phyloP scores from a whole-genome alignment of 2,888 invertebrate species.

The Cataglyphis rosenhaueri region DNA sequence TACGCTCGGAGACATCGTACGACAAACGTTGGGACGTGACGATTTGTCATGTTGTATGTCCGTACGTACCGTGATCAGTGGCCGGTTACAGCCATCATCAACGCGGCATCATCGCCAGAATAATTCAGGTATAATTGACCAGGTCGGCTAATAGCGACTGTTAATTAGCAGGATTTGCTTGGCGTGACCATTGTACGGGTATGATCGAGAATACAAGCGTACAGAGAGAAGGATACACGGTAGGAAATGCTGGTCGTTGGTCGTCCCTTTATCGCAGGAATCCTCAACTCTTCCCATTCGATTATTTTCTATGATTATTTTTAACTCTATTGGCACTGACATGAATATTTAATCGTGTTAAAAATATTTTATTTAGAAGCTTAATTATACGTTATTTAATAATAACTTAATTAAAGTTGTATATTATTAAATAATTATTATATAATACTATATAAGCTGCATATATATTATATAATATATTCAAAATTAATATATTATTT shows the following conservation, averaged over 20 bases:
- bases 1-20: slow-evolving; percentile 53
- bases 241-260: slow-evolving; percentile 48
- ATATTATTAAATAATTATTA: neutral
- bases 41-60: slow-evolving; percentile 60
- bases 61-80: slow-evolving; percentile 39
- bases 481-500: neutral
- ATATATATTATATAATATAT: neutral
- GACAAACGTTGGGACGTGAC: slow-evolving; percentile 64
- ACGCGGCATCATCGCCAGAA: slow-evolving; percentile 71
- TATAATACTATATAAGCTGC: neutral
- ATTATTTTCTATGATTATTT: neutral
- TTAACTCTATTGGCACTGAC: neutral
- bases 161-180: slow-evolving; percentile 74
- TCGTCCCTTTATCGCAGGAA: slow-evolving; percentile 35
- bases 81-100: slow-evolving; percentile 60
- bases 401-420: neutral
- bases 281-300: slow-evolving; percentile 26
- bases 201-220: slow-evolving; percentile 65
- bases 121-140: slow-evolving; percentile 79
- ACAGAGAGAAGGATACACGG: slow-evolving; percentile 46
- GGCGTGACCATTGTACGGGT: slow-evolving; percentile 60
- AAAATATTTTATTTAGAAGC: neutral
- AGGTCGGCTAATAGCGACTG: slow-evolving; percentile 76
- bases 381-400: neutral
- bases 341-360: neutral